Evolutionary conservation across 2,797 vertebrate genomes (phyloP).

Genomic region (Gorsachius magnificus): DNA sequence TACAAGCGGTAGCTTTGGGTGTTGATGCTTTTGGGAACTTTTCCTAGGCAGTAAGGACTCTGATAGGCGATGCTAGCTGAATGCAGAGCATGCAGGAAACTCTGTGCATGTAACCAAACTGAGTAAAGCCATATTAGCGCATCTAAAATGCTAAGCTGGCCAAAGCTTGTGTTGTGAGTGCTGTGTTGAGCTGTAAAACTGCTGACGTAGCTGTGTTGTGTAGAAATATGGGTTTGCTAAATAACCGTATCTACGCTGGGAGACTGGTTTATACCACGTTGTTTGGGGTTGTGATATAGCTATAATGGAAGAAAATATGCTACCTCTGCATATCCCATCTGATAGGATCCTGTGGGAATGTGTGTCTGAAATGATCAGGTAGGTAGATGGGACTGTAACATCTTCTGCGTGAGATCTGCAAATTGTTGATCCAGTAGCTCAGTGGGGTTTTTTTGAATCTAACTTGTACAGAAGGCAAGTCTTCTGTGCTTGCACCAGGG

Average conservation of each 20-base stretch:
- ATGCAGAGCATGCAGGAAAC: neutral
- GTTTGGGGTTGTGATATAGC: neutral
- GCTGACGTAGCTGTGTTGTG: neutral
- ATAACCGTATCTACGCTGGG: neutral
- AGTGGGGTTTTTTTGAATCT: neutral
- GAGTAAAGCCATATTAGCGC: neutral
- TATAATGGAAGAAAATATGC: neutral
- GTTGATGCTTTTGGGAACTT: neutral
- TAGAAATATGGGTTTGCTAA: neutral
- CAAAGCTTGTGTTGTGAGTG: neutral
- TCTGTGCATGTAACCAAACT: neutral
- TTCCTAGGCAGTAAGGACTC: neutral
- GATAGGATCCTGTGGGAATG: neutral
- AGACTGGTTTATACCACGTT: neutral
- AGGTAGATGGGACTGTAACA: neutral
- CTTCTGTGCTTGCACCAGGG: neutral
- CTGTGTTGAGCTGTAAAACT: neutral
- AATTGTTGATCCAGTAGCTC: accelerated
- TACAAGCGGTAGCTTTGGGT: neutral
- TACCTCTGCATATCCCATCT: neutral
- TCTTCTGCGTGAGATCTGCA: neutral
- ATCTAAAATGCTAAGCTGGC: neutral
- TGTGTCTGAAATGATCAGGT: neutral
- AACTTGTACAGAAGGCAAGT: neutral
- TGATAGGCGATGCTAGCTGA: neutral